phyloP scores from a whole-genome alignment of 2,113 vertebrate species.

The Odocoileus hemionus region DNA sequence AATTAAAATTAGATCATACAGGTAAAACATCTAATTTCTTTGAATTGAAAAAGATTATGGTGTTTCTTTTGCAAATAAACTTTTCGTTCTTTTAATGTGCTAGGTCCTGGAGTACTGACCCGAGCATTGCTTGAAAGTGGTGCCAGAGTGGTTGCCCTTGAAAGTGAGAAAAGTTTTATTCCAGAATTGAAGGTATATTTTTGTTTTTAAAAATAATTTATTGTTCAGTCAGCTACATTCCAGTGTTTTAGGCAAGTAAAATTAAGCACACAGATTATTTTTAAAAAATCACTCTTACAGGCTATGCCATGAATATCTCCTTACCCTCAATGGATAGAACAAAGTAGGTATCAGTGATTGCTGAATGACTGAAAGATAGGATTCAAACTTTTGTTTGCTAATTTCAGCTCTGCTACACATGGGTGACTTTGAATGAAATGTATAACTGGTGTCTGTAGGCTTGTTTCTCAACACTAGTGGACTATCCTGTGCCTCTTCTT shows the following conservation, averaged over 20 bases:
- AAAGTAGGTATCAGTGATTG: background rate
- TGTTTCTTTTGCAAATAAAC: background rate
- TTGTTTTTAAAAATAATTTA: conserved; percentile 18
- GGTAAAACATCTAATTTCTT: background rate
- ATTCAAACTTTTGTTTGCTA: background rate
- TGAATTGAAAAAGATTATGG: background rate
- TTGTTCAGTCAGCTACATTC: background rate
- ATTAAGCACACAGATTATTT: background rate
- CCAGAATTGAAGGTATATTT: conserved; percentile 86
- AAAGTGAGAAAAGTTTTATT: conserved; percentile 85
- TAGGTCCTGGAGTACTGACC: conserved; percentile 93
- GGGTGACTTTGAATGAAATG: background rate
- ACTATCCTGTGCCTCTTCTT: background rate
- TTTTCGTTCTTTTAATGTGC: background rate
- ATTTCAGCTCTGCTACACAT: background rate
- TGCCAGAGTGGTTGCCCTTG: conserved; percentile 88
- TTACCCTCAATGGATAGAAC: background rate
- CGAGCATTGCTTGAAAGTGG: conserved; percentile 87
- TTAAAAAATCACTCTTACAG: background rate
- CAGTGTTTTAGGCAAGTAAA: background rate
- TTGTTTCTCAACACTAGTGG: background rate
- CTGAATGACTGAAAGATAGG: background rate
- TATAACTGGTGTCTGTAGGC: background rate
- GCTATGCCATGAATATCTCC: background rate
- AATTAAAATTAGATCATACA: background rate